Conservation (phyloP, 2,888 invertebrate genomes). For the Prenolepis imparis region DNA sequence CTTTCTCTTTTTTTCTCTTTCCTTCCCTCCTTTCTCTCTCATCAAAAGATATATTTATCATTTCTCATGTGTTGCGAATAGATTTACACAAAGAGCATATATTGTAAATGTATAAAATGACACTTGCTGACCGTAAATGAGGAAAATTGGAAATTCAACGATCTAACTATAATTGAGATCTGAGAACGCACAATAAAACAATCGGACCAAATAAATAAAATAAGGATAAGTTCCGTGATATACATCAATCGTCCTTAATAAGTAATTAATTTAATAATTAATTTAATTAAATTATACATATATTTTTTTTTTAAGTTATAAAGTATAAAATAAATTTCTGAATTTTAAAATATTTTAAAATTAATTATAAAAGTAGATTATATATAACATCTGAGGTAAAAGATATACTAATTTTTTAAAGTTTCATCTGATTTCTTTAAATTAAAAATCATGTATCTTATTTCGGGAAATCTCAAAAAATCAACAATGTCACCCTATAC, state of each 20-base stretch:
- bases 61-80: slow-evolving; percentile 8
- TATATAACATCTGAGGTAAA: neutral
- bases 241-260: no score
- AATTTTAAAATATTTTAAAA: neutral
- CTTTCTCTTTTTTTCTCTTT: neutral
- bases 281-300: no score
- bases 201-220: no score
- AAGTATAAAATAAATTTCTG: neutral
- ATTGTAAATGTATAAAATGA: neutral
- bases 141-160: no score
- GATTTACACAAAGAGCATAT: slow-evolving; percentile 20
- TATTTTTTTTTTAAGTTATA: neutral
- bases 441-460: neutral
- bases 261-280: no score
- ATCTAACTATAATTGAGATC: no score
- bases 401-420: neutral
- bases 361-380: neutral
- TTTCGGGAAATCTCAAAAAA: slow-evolving; percentile 21
- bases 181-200: no score
- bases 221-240: no score
- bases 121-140: neutral
- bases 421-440: neutral
- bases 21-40: neutral
- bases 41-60: slow-evolving; percentile 21
- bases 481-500: slow-evolving; percentile 14